Base-by-base conservation (phyloP, 2,797 vertebrate species). In the Melopsittacus undulatus region DNA sequence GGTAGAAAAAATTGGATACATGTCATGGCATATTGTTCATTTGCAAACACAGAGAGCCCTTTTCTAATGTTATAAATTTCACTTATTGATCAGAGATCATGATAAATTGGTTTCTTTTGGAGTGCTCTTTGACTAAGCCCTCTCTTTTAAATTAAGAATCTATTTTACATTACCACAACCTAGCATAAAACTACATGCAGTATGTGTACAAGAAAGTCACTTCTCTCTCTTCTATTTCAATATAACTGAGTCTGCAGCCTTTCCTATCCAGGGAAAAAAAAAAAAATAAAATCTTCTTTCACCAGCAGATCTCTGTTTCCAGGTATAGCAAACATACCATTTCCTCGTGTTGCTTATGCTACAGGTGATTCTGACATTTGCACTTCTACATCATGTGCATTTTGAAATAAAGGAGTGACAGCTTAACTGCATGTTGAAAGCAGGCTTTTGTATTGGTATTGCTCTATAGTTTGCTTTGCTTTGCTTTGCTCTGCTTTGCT, bases 141-240 rank as follows among this genome's bases (percentile, higher is more conserved):
- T 80, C 62, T 93, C 40, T 92, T 90, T 91, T 93, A 95, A 94
- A 92, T 95, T 90, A 95, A 94, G 83, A 94, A 92, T 90, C 90
- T 93, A 52, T 96, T 88, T 91, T 95, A 79, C 42, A n/a, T 96
- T 94, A 69, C 46, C 57, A 72, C 13, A 93, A 32, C 11, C 77
- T 54, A 80, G 43, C 7, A 83, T 36, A 91, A 94, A 85, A 88
- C 29, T 69, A 10, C 32, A 18, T 72, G 7, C 11, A 7, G 0
- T 48, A 16, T 79, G 9, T 62, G 34, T 68, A 38, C 14, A 67
- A 86, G 15, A 17, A 66, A 90, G 62, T 73, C 46, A 45, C n/a
- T 67, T 67, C 13, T 80, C 70, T 76, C 30, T 84, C 18, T 89
- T 40, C 22, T 69, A 11, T 86, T 91, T 83, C 40, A 56, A 67